A percentile compares a stretch with the other conserved stretches of the same genome.
phyloP scores from a whole-genome alignment of 2,113 vertebrate genomes.

The Galemys pyrenaicus region DNA sequence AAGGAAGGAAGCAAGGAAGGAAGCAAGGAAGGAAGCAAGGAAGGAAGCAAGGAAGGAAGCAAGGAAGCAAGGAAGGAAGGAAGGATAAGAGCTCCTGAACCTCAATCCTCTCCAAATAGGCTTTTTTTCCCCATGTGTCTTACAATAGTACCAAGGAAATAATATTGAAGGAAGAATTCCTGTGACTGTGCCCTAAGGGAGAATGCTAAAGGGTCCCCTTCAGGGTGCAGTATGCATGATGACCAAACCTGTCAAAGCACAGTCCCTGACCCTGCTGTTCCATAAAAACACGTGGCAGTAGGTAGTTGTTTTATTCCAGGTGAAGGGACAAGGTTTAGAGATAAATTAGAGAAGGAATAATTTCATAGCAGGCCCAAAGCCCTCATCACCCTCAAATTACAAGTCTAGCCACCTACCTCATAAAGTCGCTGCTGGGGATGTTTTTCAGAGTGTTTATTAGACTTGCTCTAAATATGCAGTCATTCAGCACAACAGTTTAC shows the following conservation, averaged over 20 bases:
- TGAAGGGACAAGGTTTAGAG: background rate
- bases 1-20: too few relatives aligned
- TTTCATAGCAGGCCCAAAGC: background rate
- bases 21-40: too few relatives aligned
- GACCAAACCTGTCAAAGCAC: background rate
- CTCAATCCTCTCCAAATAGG: background rate
- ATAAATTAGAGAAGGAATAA: background rate
- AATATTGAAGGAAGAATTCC: background rate
- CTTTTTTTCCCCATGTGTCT: background rate
- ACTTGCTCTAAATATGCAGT: conserved; percentile 36
- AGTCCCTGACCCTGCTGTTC: background rate
- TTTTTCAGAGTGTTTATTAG: conserved; percentile 49
- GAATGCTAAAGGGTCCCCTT: background rate
- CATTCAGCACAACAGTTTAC: conserved; percentile 34
- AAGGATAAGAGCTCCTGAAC: background rate
- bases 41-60: too few relatives aligned
- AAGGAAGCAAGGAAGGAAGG: too few relatives aligned
- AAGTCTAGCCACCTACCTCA: background rate
- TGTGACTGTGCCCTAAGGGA: background rate
- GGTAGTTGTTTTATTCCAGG: background rate
- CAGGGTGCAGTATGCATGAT: background rate
- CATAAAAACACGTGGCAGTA: background rate
- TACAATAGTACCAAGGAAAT: background rate
- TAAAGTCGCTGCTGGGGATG: background rate
- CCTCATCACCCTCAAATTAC: background rate